These are phyloP conservation scores for Drosophila subquinaria DNA, from an alignment of 2,888 invertebrate species.

Conservation along the genomic window DNA sequence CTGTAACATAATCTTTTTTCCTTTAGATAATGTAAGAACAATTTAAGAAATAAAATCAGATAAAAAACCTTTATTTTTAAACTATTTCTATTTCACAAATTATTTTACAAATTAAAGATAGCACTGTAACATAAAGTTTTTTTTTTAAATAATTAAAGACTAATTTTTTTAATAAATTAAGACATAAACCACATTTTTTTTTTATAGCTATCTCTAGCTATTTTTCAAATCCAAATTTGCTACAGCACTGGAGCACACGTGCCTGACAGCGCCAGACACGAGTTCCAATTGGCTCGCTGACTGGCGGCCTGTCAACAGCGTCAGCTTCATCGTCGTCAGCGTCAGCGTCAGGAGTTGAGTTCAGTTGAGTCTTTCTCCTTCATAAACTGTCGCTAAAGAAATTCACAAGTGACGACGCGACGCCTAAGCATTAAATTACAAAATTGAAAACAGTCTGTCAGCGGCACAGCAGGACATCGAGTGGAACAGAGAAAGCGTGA, in stretches of 20 bases:
- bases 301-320: conserved; percentile 46
- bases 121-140: too few species aligned
- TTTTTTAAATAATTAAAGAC: too few species aligned
- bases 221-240: background rate
- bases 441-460: conserved; percentile 65
- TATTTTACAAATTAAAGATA: too few species aligned
- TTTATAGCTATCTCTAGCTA: background rate
- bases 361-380: conserved; percentile 16
- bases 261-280: conserved; percentile 65
- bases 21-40: too few species aligned
- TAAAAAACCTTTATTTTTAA: too few species aligned
- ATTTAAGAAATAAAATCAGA: too few species aligned
- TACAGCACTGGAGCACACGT: conserved; percentile 33
- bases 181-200: too few species aligned
- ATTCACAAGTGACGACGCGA: conserved; percentile 38
- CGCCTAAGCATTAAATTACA: conserved; percentile 58
- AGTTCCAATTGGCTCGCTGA: conserved; percentile 22
- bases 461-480: conserved; percentile 28
- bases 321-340: conserved; percentile 34
- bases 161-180: too few species aligned
- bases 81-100: too few species aligned
- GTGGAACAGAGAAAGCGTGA: conserved; percentile 7
- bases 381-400: conserved; percentile 63
- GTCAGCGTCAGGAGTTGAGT: conserved; percentile 20
- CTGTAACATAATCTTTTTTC: too few species aligned